phyloP scores from a whole-genome alignment of 92 coral and sea anemone genomes.

The Actinernus sp. region DNA sequence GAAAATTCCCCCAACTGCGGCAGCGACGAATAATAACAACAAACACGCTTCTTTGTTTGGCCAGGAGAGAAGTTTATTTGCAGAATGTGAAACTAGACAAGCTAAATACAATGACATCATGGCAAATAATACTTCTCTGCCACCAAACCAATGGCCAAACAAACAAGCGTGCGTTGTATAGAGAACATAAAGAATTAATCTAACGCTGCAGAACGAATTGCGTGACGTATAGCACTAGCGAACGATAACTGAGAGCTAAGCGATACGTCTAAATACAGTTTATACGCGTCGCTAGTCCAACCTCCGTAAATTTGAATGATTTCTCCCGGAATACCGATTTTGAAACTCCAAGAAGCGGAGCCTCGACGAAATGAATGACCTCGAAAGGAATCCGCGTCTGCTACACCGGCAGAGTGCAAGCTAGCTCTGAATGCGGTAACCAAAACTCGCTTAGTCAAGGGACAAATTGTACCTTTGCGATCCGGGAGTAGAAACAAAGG shows the following conservation, averaged over 20 bases:
- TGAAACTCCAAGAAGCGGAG: slow-evolving; percentile 7
- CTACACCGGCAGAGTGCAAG: no score
- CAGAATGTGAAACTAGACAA: neutral
- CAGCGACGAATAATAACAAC: neutral
- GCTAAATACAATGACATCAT: neutral
- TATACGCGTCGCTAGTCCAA: slow-evolving; percentile 11
- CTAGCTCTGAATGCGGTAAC: neutral
- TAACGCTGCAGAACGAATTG: neutral
- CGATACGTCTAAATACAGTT: slow-evolving; percentile 4
- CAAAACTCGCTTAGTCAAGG: slow-evolving; percentile 1
- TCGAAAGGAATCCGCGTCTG: neutral
- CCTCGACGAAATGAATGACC: slow-evolving; percentile 27
- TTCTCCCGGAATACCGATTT: slow-evolving; percentile 6
- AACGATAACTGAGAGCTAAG: neutral
- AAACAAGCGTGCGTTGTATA: no score
- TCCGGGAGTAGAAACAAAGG: neutral
- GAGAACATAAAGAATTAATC: neutral
- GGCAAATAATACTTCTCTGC: slow-evolving; percentile 1
- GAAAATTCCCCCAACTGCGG: slow-evolving; percentile 1
- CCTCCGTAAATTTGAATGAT: slow-evolving; percentile 11
- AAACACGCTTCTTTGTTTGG: slow-evolving; percentile 1
- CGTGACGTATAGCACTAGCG: neutral
- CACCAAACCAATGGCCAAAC: slow-evolving; percentile 9
- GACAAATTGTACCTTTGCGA: neutral
- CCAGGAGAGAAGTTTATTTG: slow-evolving; percentile 4